These are phyloP conservation scores for Chascanopsetta lugubris DNA, from an alignment of 2,113 vertebrate genomes.

Conservation along the genomic window DNA sequence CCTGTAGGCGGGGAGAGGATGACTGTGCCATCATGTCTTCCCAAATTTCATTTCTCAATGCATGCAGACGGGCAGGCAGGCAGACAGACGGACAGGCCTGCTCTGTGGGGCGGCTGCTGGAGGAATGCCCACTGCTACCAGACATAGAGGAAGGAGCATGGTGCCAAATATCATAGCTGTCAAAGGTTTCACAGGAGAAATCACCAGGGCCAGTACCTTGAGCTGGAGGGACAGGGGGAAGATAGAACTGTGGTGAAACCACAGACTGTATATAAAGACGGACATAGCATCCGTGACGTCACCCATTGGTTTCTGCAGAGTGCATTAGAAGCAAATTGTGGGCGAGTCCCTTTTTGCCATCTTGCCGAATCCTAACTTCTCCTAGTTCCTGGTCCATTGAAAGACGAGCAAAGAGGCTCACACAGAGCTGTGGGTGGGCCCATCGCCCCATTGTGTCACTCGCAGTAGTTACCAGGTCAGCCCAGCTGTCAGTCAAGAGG, in stretches of 20 bases:
- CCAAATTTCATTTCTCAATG: slow-evolving; percentile 75
- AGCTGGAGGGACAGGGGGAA: slow-evolving; percentile 30
- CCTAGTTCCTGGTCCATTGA: too few species aligned
- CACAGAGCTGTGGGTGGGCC: too few species aligned
- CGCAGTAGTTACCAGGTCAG: too few species aligned
- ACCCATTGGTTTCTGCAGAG: too few species aligned
- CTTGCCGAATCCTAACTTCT: too few species aligned
- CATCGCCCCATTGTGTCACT: too few species aligned
- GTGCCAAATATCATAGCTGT: slow-evolving; percentile 63
- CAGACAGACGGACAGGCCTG: slow-evolving; percentile 50
- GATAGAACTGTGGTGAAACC: slow-evolving; percentile 4
- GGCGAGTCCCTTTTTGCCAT: too few species aligned
- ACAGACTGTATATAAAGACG: too few species aligned
- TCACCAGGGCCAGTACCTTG: slow-evolving; percentile 17
- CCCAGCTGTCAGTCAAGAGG: too few species aligned
- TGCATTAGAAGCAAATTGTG: too few species aligned
- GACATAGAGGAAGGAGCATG: slow-evolving; percentile 56
- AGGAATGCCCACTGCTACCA: slow-evolving; percentile 70
- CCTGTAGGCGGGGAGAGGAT: slow-evolving; percentile 72
- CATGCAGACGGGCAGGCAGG: slow-evolving; percentile 27
- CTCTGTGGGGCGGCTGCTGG: slow-evolving; percentile 63
- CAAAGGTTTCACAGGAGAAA: slow-evolving; percentile 64
- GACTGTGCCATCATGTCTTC: slow-evolving; percentile 79
- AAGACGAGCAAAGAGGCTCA: too few species aligned
- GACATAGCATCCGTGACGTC: too few species aligned